phyloP scores from a whole-genome alignment of 2,888 invertebrate genomes.

The Parasteatoda lunata region DNA sequence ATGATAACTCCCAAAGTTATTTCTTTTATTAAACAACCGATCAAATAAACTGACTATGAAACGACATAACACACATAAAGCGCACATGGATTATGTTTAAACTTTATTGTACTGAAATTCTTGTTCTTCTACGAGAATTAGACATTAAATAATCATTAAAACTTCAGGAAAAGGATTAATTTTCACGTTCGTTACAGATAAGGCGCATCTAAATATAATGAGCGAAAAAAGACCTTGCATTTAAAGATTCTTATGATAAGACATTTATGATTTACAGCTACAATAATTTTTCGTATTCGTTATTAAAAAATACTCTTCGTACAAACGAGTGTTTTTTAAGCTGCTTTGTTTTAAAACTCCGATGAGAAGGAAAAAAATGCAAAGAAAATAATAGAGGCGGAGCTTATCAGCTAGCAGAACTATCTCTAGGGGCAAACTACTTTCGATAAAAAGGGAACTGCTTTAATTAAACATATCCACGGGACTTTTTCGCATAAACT shows the following conservation, averaged over 20 bases:
- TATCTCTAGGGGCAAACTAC: conserved; percentile 16
- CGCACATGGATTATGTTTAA: conserved; percentile 8
- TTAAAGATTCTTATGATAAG: conserved; percentile 20
- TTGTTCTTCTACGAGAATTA: neutral
- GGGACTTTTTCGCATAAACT: conserved; percentile 6
- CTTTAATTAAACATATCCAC: conserved; percentile 53
- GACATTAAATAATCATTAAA: conserved; percentile 44
- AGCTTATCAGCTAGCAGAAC: neutral
- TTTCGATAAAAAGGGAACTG: conserved; percentile 14
- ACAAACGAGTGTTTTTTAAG: conserved; percentile 7
- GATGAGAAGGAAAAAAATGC: neutral
- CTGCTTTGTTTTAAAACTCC: conserved; percentile 13
- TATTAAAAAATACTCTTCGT: neutral
- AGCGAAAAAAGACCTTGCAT: neutral
- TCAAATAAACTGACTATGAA: neutral
- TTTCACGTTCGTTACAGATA: conserved; percentile 10
- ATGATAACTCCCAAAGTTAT: neutral
- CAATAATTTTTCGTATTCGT: conserved; percentile 12
- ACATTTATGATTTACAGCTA: neutral
- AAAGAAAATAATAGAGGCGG: conserved; percentile 10
- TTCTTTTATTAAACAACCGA: neutral
- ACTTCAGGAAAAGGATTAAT: conserved; percentile 16
- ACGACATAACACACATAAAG: neutral
- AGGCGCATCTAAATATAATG: conserved; percentile 4
- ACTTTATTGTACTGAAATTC: conserved; percentile 11